A percentile compares a stretch with the other conserved stretches of the same genome.
Evolutionary conservation across 1,140 invertebrate genomes (phyloP).

Genomic region (Drosophila pachea): DNA sequence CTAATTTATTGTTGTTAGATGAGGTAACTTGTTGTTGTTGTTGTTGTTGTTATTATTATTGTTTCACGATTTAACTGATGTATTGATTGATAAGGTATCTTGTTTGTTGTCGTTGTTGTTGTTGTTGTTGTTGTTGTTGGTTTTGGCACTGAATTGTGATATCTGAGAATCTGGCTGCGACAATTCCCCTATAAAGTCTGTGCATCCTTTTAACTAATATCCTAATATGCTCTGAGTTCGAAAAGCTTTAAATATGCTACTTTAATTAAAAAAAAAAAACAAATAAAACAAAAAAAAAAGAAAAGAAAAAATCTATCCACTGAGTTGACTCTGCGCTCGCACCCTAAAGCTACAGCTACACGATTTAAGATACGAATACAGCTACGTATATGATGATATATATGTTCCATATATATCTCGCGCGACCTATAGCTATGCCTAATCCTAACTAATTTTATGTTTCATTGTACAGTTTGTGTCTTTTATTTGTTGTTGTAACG

Average conservation of each 20-base stretch:
- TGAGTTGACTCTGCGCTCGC: constrained; percentile 59
- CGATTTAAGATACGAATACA: neutral
- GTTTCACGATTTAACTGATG: constrained; percentile 8
- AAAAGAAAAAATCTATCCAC: constrained; percentile 53
- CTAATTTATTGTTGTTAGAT: constrained; percentile 29
- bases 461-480: constrained; percentile 69
- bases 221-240: constrained; percentile 70
- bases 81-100: constrained; percentile 18
- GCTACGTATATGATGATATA: neutral
- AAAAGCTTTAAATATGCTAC: constrained; percentile 38
- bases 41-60: constrained; percentile 14
- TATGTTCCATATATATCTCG: constrained; percentile 11
- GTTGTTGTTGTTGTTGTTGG: constrained; percentile 36
- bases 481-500: constrained; percentile 45
- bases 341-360: constrained; percentile 1
- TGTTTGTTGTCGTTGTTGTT: neutral
- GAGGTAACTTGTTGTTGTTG: constrained; percentile 46
- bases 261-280: too few species aligned
- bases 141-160: constrained; percentile 40
- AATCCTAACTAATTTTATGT: constrained; percentile 31
- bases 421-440: constrained; percentile 18
- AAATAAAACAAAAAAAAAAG: too few species aligned
- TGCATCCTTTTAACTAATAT: constrained; percentile 50
- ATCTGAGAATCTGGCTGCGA: too few species aligned
- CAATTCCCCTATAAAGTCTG: neutral